These are phyloP conservation scores for Tiliacea aurago DNA, from an alignment of 2,888 invertebrate species.

Conservation along the genomic window DNA sequence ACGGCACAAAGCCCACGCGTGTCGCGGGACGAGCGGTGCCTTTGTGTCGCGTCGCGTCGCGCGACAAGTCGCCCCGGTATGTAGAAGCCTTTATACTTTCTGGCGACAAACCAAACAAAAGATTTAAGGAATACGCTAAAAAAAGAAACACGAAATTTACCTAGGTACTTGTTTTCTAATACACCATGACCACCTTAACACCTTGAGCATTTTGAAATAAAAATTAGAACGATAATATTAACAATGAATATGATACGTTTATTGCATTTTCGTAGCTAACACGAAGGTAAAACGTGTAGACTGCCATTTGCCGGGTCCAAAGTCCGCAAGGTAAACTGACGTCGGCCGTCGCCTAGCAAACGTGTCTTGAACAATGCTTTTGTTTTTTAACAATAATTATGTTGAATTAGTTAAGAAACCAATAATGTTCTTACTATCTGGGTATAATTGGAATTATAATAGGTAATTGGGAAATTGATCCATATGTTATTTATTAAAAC, in stretches of 20 bases:
- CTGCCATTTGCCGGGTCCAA: conserved; percentile 86
- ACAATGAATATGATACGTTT: conserved; percentile 25
- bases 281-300: conserved; percentile 80
- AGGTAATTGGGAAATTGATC: not conserved
- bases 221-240: conserved; percentile 17
- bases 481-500: conserved; percentile 5
- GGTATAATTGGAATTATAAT: not conserved
- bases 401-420: conserved; percentile 51
- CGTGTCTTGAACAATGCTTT: conserved; percentile 80
- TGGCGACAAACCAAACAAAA: conserved; percentile 68
- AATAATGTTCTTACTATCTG: not conserved
- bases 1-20: too few species aligned
- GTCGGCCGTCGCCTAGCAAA: conserved; percentile 72
- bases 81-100: too few species aligned
- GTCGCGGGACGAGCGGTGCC: too few species aligned
- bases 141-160: not conserved
- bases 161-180: not conserved
- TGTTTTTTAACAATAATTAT: conserved; percentile 62
- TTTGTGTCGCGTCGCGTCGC: too few species aligned
- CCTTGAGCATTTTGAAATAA: conserved; percentile 15
- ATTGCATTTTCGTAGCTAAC: conserved; percentile 63
- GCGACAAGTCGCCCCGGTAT: too few species aligned
- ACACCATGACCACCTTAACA: conserved; percentile 56
- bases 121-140: conserved; percentile 10
- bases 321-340: conserved; percentile 87